Conservation (phyloP, 2,113 vertebrate genomes). For the Pandion haliaetus region DNA sequence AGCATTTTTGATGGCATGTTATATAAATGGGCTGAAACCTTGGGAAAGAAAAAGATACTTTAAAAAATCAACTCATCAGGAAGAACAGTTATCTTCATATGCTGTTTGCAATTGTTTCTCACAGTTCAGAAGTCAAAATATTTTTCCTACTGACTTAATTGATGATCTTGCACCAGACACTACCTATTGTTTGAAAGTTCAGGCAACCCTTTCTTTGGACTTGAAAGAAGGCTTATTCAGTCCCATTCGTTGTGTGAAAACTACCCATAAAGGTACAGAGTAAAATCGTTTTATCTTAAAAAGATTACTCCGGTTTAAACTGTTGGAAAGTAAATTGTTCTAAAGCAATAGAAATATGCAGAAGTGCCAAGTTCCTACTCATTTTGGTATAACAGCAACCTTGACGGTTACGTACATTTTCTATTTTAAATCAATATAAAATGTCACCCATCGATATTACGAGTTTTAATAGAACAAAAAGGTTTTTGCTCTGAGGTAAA, state of each 20-base stretch:
- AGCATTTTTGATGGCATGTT: neutral
- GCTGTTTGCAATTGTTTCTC: neutral
- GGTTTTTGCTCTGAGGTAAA: neutral
- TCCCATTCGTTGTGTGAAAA: conserved; percentile 49
- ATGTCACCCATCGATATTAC: neutral
- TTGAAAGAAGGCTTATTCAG: neutral
- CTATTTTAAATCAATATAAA: neutral
- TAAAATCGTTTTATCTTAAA: neutral
- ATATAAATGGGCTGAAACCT: neutral
- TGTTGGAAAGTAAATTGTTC: neutral
- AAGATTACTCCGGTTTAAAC: neutral
- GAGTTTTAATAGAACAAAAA: neutral
- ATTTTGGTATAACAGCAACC: neutral
- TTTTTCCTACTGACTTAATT: neutral
- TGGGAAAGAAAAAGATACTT: neutral
- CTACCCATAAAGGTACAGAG: conserved; percentile 60
- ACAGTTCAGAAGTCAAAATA: neutral
- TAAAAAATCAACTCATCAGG: neutral
- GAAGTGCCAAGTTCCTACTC: neutral
- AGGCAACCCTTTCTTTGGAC: neutral
- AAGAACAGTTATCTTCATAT: neutral
- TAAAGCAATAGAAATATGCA: neutral
- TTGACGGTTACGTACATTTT: neutral
- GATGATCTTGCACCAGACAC: conserved; percentile 58
- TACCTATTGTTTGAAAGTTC: conserved; percentile 71